Evolutionary conservation across 2,888 invertebrate genomes (phyloP).

Genomic region (Hemaris fuciformis): DNA sequence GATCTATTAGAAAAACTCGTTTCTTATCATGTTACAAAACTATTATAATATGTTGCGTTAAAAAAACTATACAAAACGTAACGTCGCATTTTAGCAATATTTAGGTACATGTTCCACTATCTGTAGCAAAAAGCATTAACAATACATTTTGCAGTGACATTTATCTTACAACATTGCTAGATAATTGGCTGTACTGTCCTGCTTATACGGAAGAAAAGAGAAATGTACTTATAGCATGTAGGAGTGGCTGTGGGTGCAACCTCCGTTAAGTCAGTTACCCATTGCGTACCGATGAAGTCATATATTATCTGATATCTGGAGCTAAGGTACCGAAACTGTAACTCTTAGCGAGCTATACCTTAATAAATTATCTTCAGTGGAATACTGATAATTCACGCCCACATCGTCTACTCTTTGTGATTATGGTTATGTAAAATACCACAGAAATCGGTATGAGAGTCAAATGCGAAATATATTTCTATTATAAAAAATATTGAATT

Average conservation of each 20-base stretch:
- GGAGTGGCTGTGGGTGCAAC: constrained; percentile 6
- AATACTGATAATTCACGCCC: background rate
- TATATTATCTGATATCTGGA: background rate
- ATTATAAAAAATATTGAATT: too few species aligned
- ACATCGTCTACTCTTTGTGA: background rate
- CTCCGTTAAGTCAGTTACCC: constrained; percentile 2
- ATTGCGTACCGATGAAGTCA: background rate
- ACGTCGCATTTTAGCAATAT: background rate
- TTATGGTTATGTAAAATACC: background rate
- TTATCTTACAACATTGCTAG: constrained; percentile 2
- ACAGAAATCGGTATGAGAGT: background rate
- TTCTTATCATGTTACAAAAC: too few species aligned
- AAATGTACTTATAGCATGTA: background rate
- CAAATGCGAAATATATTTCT: too few species aligned
- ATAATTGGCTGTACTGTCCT: background rate
- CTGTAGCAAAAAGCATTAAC: background rate
- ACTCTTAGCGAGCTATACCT: background rate
- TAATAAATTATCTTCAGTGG: too few species aligned
- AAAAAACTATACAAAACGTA: background rate
- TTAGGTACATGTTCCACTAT: background rate
- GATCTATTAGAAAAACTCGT: too few species aligned
- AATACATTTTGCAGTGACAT: background rate
- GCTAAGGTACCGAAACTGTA: background rate
- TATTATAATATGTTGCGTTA: too few species aligned
- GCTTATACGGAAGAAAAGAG: background rate